Percentiles rank a stretch among this genome's conserved stretches.
Evolutionary conservation across 2,888 invertebrate genomes (phyloP).

Genomic region (Drosophila pegasa): DNA sequence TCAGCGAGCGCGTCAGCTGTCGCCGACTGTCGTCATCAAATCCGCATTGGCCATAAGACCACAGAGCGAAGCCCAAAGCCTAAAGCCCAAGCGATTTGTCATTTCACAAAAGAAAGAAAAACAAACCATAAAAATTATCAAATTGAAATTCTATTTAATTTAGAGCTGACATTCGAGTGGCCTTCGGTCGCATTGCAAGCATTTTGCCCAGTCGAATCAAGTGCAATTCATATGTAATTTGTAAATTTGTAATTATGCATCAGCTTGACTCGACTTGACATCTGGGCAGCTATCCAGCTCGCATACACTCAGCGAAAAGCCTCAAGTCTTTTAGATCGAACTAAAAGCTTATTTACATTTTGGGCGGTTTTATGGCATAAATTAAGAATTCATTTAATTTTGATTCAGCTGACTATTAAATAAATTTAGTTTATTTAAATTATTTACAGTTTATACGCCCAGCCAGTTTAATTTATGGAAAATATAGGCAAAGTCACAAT

Average conservation of each 20-base stretch:
- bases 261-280: constrained; percentile 18
- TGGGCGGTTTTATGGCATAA: not conserved
- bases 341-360: not conserved
- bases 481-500: not conserved
- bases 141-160: constrained; percentile 67
- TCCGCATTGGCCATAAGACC: constrained; percentile 12
- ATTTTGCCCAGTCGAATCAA: constrained; percentile 40
- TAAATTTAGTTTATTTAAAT: not conserved
- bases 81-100: constrained; percentile 29
- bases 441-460: not conserved
- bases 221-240: constrained; percentile 68
- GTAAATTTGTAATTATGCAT: constrained; percentile 73
- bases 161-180: constrained; percentile 35
- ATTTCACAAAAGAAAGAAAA: constrained; percentile 37
- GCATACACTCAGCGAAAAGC: constrained; percentile 28
- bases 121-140: not conserved
- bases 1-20: constrained; percentile 37
- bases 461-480: not conserved
- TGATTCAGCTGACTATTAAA: not conserved
- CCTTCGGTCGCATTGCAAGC: constrained; percentile 32
- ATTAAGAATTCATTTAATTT: not conserved
- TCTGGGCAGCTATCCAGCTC: constrained; percentile 13
- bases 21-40: constrained; percentile 40
- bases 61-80: too few relatives aligned
- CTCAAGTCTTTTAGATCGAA: not conserved